Percentiles rank a stretch among this genome's conserved stretches.
Evolutionary conservation across 2,888 invertebrate species (phyloP).

Genomic region (Spilosoma lubricipeda): DNA sequence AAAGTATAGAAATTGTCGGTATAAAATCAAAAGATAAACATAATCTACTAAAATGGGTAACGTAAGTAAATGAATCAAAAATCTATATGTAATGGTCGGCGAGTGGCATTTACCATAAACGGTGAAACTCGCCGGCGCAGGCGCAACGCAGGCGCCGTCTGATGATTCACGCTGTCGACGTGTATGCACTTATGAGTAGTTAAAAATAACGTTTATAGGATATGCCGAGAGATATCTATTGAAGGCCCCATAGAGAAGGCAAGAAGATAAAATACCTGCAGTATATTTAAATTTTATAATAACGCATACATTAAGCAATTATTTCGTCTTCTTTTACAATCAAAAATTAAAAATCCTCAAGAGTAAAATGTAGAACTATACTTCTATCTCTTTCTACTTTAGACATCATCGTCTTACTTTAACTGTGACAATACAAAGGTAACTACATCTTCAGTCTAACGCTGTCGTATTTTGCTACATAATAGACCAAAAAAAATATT

Average conservation of each 20-base stretch:
- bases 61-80: slow-evolving; percentile 50
- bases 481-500: background rate
- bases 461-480: background rate
- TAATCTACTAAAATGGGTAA: slow-evolving; percentile 36
- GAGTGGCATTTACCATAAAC: slow-evolving; percentile 49
- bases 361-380: no score
- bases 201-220: background rate
- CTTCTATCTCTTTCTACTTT: no score
- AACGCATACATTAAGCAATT: background rate
- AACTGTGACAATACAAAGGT: no score
- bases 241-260: background rate
- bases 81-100: slow-evolving; percentile 32
- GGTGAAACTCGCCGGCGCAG: slow-evolving; percentile 50
- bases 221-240: background rate
- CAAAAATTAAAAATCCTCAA: no score
- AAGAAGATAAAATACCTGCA: background rate
- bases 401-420: no score
- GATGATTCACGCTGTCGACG: slow-evolving; percentile 54
- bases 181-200: background rate
- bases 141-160: slow-evolving; percentile 55
- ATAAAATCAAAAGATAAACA: slow-evolving; percentile 38
- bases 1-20: background rate
- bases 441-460: background rate
- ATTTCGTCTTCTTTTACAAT: no score
- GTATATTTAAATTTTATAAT: background rate